Base-by-base conservation (phyloP, 2,888 invertebrate genomes). In the Drosophila recens region DNA sequence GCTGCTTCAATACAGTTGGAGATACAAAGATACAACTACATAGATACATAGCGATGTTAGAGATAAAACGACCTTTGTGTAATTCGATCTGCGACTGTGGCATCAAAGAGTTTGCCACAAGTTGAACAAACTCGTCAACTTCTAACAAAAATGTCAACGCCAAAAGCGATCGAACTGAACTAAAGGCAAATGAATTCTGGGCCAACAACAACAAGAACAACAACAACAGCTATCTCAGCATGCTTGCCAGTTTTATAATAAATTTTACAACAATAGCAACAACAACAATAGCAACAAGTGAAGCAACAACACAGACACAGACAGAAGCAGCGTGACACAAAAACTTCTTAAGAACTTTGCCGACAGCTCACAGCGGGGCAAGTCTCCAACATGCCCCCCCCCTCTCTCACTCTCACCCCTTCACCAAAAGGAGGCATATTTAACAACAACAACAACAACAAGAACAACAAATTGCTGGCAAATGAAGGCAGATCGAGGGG, bases 311-410 rank as follows among this genome's bases (percentile, higher is more conserved):
- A 63, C 56, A 48, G 46, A 67, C 62, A 66, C 75, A 71, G 79
- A 65, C 65, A 68, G 71, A 80, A 85, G 72, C 74, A 79, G 87
- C 87, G 78, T 87, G 87, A 89, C 89, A 89, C 71, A 72, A 69
- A 75, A 70, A 73, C 71, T 82, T 82, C 86, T 80, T 82, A 71
- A 86, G 90, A 86, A 89, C 73, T 86, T 86, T 86, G 90, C 85
- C 85, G 85, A 82, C 85, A 80, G 42, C 43, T 48, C 82, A 43
- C 66, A 49, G 63, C 67, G 61, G 72, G 72, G 15, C 49, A 51
- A 46, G 43, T 57, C 46, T n/a, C 38, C 57, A 36, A 30, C 13
- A 45, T 13, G 23, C 13, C 38, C 30, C 15, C 15, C 3, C 36
- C 36, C 13, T 1, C 38, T 3, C 3, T n/a, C 40, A 1, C 36